Evolutionary conservation across 2,797 vertebrate species (phyloP), one percentile per base, ranked within the genome.

Genomic region (Takifugu ocellatus): DNA sequence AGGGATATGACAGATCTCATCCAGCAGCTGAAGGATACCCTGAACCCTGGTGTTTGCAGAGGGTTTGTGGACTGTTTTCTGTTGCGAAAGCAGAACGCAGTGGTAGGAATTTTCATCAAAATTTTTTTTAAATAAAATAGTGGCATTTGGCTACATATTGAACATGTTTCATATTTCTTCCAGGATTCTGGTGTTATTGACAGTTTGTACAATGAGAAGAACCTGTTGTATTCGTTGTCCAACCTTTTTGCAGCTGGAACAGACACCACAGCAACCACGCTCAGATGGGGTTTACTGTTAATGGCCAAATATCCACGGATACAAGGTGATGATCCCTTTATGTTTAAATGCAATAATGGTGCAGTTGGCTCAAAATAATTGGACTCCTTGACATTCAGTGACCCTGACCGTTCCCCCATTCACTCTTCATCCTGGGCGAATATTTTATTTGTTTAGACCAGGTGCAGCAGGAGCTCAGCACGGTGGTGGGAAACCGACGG

Each of bases 191-290:
- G 24, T 29, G 50, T 61, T 25, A 26, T 0, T 6, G 8, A 80
- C 31, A 56, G 66, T 42, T 43, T 77, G 17, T 90, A 66, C 62
- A 53, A 62, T 15, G 74, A 86, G 16, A 11, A 71, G 0, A 90
- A 90, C 75, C 36, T 90, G 52, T 2, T 71, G 1, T 51, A 0
- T 12, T 54, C 72, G 0, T 57, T 87, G 8, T 3, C 3, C 2
- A 85, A 88, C 72, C 70, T 92, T 39, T 91, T 92, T 79, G 3
- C 2, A 47, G 90, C 89, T 47, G 90, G 90, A 1, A 89, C 88
- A 0, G 89, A 92, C 2, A 89, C 88, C 5, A 86, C 88, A 5
- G 73, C 75, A 11, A 54, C 77, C 0, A 89, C 90, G 1, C 61
- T 92, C 10, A 70, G 72, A 59, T 91, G 86, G 88, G 44, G 57